These are phyloP conservation scores for Gerosis bhagava DNA, from an alignment of 2,888 invertebrate genomes.

Conservation along the genomic window DNA sequence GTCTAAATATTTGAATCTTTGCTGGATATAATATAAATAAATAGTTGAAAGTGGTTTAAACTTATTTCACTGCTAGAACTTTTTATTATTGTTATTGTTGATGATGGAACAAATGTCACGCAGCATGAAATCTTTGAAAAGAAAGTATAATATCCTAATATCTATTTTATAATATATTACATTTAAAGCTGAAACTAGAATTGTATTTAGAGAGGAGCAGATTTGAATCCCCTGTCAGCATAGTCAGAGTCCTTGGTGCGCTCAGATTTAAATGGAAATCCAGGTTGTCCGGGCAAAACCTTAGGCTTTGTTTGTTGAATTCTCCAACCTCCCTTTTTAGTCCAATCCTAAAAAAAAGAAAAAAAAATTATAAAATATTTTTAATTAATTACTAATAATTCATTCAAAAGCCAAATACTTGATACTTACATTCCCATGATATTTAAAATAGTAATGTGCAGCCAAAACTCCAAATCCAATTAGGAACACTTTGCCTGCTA, in stretches of 20 bases:
- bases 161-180: no score
- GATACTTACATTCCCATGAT: constrained; percentile 88
- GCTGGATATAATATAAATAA: no score
- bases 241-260: constrained; percentile 84
- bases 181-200: neutral
- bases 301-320: constrained; percentile 78
- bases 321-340: constrained; percentile 88
- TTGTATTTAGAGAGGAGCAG: constrained; percentile 67
- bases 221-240: constrained; percentile 87
- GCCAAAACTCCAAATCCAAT: constrained; percentile 73
- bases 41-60: no score
- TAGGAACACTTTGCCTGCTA: constrained; percentile 84
- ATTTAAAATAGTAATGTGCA: constrained; percentile 90
- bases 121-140: no score
- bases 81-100: no score
- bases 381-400: no score
- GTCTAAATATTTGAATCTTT: no score
- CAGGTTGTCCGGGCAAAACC: constrained; percentile 86
- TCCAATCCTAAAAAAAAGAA: constrained; percentile 86
- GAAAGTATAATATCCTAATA: no score
- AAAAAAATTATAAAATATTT: no score
- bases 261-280: constrained; percentile 84
- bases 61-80: no score
- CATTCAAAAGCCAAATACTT: no score
- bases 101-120: no score